These are phyloP conservation scores for Andrena dorsata DNA, from an alignment of 2,888 invertebrate genomes.

Conservation along the genomic window DNA sequence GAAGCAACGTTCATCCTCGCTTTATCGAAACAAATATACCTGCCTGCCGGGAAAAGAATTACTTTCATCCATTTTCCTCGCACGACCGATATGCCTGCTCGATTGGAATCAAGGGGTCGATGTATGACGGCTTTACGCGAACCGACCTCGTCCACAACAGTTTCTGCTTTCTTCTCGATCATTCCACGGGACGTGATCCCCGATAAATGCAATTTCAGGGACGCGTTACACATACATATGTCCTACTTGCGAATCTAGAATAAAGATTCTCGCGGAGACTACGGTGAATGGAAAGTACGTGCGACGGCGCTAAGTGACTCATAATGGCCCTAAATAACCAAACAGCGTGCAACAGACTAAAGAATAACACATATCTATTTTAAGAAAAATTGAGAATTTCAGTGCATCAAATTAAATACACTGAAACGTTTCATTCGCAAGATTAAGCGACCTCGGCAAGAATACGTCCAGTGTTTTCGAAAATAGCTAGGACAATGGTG, in stretches of 20 bases:
- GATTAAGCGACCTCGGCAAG: background rate
- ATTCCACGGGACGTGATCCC: background rate
- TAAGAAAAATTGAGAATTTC: too few species aligned
- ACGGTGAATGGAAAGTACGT: background rate
- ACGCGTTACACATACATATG: background rate
- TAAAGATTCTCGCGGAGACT: background rate
- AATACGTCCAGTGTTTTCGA: background rate
- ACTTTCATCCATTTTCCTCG: background rate
- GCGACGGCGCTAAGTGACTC: too few species aligned
- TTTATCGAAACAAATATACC: background rate
- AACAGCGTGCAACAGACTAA: background rate
- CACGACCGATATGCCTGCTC: slow-evolving; percentile 27
- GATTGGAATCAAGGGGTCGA: slow-evolving; percentile 37
- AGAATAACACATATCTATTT: background rate
- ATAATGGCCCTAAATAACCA: background rate
- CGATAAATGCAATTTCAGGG: background rate
- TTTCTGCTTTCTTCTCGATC: background rate
- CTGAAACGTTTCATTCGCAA: background rate
- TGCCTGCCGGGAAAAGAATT: background rate
- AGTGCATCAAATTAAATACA: background rate
- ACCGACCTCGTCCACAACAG: slow-evolving; percentile 38
- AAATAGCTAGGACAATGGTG: slow-evolving; percentile 13
- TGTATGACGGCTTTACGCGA: slow-evolving; percentile 47
- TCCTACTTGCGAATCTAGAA: too few species aligned
- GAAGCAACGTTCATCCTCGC: background rate